These are phyloP conservation scores for Ciconia nigra DNA, from an alignment of 2,797 vertebrate genomes.

Conservation along the genomic window DNA sequence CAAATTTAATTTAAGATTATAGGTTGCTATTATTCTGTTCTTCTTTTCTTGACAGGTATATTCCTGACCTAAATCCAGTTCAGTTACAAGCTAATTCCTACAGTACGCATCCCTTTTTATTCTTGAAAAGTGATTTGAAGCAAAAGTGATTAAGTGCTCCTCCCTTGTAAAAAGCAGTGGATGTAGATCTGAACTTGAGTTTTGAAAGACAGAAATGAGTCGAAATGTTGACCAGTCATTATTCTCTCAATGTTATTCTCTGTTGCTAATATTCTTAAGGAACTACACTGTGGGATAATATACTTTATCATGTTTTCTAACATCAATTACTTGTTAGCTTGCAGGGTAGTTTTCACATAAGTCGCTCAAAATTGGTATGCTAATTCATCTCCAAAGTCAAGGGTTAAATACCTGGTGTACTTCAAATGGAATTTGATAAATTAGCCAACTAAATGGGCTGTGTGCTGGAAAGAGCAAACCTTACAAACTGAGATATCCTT, in stretches of 20 bases:
- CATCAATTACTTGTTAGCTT: not conserved
- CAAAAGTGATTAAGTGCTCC: not conserved
- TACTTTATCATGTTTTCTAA: not conserved
- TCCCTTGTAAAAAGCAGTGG: not conserved
- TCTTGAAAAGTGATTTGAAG: not conserved
- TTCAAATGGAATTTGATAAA: constrained; percentile 16
- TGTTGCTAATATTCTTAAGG: not conserved
- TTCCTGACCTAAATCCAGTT: not conserved
- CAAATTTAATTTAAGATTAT: not conserved
- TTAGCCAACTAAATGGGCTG: not conserved
- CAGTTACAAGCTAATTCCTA: not conserved
- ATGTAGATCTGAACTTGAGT: not conserved
- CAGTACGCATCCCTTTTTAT: not conserved
- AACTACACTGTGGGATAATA: not conserved
- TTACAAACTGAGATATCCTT: not conserved
- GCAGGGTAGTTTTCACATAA: not conserved
- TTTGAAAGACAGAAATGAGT: not conserved
- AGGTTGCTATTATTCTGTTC: not conserved
- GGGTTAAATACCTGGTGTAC: not conserved
- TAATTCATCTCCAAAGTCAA: constrained; percentile 8
- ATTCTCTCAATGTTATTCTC: not conserved
- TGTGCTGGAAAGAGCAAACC: not conserved
- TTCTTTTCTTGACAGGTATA: not conserved
- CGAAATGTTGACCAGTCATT: not conserved
- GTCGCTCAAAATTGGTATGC: not conserved